Evolutionary conservation across 2,888 invertebrate genomes (phyloP), one percentile per base, ranked within the genome.

Genomic region (Drosophila demipolita): DNA sequence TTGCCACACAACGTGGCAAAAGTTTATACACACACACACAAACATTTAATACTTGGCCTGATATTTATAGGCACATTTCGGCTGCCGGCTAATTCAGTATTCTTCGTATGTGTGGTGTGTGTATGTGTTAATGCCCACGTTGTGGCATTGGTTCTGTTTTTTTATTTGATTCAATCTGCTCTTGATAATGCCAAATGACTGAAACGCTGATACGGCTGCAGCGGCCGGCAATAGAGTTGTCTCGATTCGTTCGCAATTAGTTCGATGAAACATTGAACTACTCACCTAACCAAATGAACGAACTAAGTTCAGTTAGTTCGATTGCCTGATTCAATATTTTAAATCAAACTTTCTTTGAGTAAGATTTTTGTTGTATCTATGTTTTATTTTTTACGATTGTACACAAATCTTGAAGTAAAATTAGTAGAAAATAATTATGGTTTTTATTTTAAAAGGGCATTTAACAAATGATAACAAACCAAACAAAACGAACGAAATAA

Each of bases 131-230:
- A 69, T 65, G 77, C 73, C 82, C 80, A 84, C 87, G 78, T 77
- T 81, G 53, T 73, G 75, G 78, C 76, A 88, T 82, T 85, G 79
- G 74, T 67, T 67, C 65, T 77, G 64, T 62, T 74, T 54, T 75
- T 33, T 48, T 12, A 11, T 33, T 48, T 48, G 17, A 17, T 49
- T 67, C 35, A 15, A 26, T 58, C 53, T 65, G 80, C 80, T 80
- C 57, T 74, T 81, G 89, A 85, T 87, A 89, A 83, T 89, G 86
- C 86, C 85, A 86, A 79, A 82, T 73, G 69, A 55, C 69, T 78
- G 54, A 61, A 45, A 61, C 63, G 74, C 66, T 66, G 76, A 59
- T 71, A 66, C 64, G 52, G 61, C 65, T 63, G 66, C 69, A 62
- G 49, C 40, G 48, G 60, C 32, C n/a, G 48, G 23, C 55, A 65